Conservation (phyloP, 1,140 invertebrate genomes). For the Andrena cerasifolii region DNA sequence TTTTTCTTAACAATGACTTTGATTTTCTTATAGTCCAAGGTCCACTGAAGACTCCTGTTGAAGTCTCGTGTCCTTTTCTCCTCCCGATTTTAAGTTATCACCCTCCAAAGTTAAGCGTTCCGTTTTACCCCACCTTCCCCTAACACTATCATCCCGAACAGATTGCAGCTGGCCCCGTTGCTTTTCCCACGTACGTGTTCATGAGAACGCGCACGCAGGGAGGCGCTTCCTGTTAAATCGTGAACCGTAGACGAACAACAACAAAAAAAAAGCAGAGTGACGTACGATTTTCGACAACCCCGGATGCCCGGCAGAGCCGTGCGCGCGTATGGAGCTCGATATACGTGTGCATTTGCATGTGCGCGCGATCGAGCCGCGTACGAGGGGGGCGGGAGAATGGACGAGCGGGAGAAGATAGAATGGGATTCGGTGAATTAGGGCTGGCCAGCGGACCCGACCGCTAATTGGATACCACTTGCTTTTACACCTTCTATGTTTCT, state of each 20-base stretch:
- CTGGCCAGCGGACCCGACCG: conserved; percentile 48
- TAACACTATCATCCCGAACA: conserved; percentile 10
- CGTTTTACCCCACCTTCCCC: too few species aligned
- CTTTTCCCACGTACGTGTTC: conserved; percentile 37
- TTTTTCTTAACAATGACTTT: too few species aligned
- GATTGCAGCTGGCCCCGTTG: conserved; percentile 15
- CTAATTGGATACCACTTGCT: conserved; percentile 71
- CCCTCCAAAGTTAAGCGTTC: too few species aligned
- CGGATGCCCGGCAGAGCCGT: neutral
- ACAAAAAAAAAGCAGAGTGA: neutral
- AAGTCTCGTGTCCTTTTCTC: too few species aligned
- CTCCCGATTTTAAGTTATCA: too few species aligned
- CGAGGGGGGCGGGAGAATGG: conserved; percentile 11
- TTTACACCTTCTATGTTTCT: conserved; percentile 66
- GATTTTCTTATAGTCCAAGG: too few species aligned
- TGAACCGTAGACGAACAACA: too few species aligned
- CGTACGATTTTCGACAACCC: neutral
- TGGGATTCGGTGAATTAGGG: conserved; percentile 59
- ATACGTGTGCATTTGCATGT: neutral
- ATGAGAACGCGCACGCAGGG: conserved; percentile 1
- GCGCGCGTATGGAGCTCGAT: neutral
- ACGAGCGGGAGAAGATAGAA: conserved; percentile 23
- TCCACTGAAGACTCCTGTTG: too few species aligned
- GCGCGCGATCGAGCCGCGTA: neutral
- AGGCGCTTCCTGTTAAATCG: neutral